Evolutionary conservation across 2,797 vertebrate species (phyloP), one percentile per base, ranked within the genome.

Genomic region (Dipus sagitta): DNA sequence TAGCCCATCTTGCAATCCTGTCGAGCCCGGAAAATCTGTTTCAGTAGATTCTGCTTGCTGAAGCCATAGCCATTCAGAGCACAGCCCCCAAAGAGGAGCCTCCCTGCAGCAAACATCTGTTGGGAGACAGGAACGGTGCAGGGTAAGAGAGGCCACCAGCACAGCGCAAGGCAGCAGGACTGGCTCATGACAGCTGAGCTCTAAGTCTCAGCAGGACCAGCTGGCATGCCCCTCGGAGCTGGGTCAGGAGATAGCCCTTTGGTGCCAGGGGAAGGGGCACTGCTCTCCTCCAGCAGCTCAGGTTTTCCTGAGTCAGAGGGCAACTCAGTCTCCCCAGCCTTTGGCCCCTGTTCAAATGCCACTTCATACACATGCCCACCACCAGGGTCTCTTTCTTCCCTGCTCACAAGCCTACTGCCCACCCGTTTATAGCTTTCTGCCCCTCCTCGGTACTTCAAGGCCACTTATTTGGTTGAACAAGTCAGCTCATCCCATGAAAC

Each of bases 31-130:
- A 93, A 85, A 64, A 94, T 94, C 83, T 96, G 95, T 67, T 97
- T 97, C 67, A 97, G 94, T 62, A 97, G 96, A 84, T 97, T 97
- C 82, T 94, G 86, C 89, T 96, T 96, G 94, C 95, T 98, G 86
- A 97, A 91, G 91, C 96, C 95, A 13, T 97, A 97, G 82, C 97
- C 92, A 54, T 96, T 97, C 86, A 98, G 90, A 88, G 90, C 64
- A 24, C 70, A 82, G 93, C 97, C 97, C 42, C 97, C 94, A 23
- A 98, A 97, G 14, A 97, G 67, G 24, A 93, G 93, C 42, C 90
- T 97, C 30, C 97, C 97, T 11, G 38, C 87, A 1, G 93, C 38
- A 7, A 96, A 96, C 97, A 97, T 97, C 97, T 98, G 96, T 79
- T 83, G 96, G 94, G 91, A 93, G 77, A 88, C 26, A 88, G 86